A percentile compares a stretch with the other conserved stretches of the same genome.
Conservation (phyloP, 2,113 vertebrate species). For the Nipponia nippon region DNA sequence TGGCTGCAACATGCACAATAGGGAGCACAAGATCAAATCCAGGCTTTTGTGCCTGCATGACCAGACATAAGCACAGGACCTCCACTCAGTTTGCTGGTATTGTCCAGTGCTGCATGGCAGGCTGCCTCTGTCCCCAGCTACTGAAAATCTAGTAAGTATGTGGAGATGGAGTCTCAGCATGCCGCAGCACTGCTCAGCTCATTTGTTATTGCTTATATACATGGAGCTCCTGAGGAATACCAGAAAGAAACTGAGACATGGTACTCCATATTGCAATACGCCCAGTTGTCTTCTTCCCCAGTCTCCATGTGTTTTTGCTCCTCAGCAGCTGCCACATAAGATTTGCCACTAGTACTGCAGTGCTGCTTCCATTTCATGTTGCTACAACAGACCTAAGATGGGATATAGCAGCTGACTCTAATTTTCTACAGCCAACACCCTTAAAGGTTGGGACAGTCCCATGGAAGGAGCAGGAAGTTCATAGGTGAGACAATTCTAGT, state of each 20-base stretch:
- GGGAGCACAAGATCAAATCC: background rate
- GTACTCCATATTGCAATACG: fast-evolving
- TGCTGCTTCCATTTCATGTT: background rate
- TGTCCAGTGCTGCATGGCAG: background rate
- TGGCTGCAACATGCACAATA: background rate
- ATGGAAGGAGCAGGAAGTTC: background rate
- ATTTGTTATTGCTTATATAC: background rate
- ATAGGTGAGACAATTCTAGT: background rate
- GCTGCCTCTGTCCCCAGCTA: background rate
- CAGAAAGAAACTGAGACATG: background rate
- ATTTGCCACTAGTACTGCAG: background rate
- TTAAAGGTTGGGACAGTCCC: background rate
- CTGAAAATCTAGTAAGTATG: background rate
- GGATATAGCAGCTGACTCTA: background rate
- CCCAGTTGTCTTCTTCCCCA: background rate
- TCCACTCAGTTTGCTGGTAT: background rate
- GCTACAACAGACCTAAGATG: background rate
- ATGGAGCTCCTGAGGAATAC: background rate
- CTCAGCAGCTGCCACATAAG: background rate
- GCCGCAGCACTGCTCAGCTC: background rate
- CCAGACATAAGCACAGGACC: background rate
- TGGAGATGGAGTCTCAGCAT: background rate
- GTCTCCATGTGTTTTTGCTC: background rate
- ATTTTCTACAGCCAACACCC: background rate
- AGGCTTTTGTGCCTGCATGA: fast-evolving